A percentile compares a stretch with the other conserved stretches of the same genome.
phyloP scores from a whole-genome alignment of 2,797 vertebrate species.

The Taenioides sp. region DNA sequence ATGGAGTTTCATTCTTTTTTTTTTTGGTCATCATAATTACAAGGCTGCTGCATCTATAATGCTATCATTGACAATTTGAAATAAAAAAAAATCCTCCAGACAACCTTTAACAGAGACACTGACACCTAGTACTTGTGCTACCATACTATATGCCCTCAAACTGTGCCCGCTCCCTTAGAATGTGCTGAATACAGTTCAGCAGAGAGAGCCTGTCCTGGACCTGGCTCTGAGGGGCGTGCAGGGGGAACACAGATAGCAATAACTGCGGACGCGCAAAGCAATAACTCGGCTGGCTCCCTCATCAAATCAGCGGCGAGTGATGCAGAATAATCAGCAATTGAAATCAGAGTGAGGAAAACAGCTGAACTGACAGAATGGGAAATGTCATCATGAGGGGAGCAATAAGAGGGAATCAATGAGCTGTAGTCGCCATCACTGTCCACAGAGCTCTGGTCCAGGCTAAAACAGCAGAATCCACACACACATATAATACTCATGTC shows the following conservation, averaged over 20 bases:
- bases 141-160: slow-evolving; percentile 12
- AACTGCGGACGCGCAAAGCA: slow-evolving; percentile 60
- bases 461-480: slow-evolving; percentile 9
- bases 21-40: too few relatives aligned
- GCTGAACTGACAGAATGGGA: slow-evolving; percentile 77
- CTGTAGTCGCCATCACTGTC: slow-evolving; percentile 44
- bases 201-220: slow-evolving; percentile 24
- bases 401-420: slow-evolving; percentile 75
- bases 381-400: slow-evolving; percentile 73
- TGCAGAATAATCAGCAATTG: slow-evolving; percentile 76
- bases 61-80: too few relatives aligned
- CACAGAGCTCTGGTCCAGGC: slow-evolving; percentile 42
- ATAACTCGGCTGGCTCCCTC: slow-evolving; percentile 70
- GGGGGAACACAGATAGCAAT: slow-evolving; percentile 44
- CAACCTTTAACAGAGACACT: too few relatives aligned
- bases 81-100: too few relatives aligned
- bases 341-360: slow-evolving; percentile 69
- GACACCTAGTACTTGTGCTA: neutral
- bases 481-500: neutral
- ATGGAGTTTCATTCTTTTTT: too few relatives aligned
- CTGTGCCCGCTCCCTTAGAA: slow-evolving; percentile 52
- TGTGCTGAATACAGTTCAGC: slow-evolving; percentile 40
- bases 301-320: slow-evolving; percentile 74
- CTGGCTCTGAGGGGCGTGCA: slow-evolving; percentile 2
- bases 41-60: too few relatives aligned